Percentiles rank a stretch among this genome's conserved stretches.
Evolutionary conservation across 1,140 invertebrate genomes (phyloP).

Genomic region (Helicoverpa armigera): DNA sequence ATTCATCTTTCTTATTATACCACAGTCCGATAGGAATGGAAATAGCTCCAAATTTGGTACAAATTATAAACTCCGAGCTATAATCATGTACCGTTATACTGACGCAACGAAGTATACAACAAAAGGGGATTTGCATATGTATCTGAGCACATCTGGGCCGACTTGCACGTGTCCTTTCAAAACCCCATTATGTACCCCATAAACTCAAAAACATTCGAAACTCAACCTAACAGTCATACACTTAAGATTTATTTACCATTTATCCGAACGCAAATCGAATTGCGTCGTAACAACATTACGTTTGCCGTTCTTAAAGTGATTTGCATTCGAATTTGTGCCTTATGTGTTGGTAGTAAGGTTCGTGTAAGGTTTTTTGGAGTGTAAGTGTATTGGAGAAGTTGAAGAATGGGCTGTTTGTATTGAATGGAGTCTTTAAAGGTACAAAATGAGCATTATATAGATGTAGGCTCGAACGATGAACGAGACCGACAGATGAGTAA

Average conservation of each 20-base stretch:
- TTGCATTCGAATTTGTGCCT: slow-evolving; percentile 49
- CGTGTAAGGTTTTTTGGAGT: background rate
- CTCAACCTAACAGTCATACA: slow-evolving; percentile 52
- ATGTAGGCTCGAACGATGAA: slow-evolving; percentile 19
- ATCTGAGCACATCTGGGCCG: slow-evolving; percentile 72
- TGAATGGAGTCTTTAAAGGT: slow-evolving; percentile 80
- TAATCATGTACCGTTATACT: slow-evolving; percentile 67
- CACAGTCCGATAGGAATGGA: background rate
- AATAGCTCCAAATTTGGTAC: slow-evolving; percentile 24
- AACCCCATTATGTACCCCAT: slow-evolving; percentile 48
- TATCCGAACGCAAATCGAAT: slow-evolving; percentile 47
- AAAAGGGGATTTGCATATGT: slow-evolving; percentile 79
- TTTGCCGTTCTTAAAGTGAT: slow-evolving; percentile 47
- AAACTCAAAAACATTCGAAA: slow-evolving; percentile 44
- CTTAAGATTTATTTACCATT: slow-evolving; percentile 34
- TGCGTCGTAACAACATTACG: slow-evolving; percentile 53
- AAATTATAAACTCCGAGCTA: slow-evolving; percentile 39
- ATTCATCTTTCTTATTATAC: background rate
- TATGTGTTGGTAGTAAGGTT: slow-evolving; percentile 52
- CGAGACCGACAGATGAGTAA: background rate
- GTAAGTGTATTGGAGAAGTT: slow-evolving; percentile 47
- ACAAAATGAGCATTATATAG: slow-evolving; percentile 77
- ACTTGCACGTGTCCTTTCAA: slow-evolving; percentile 72
- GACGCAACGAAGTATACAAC: slow-evolving; percentile 74
- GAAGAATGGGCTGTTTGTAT: slow-evolving; percentile 72